These are phyloP conservation scores for Saturnia japonica DNA, from an alignment of 2,888 invertebrate genomes.

Conservation along the genomic window DNA sequence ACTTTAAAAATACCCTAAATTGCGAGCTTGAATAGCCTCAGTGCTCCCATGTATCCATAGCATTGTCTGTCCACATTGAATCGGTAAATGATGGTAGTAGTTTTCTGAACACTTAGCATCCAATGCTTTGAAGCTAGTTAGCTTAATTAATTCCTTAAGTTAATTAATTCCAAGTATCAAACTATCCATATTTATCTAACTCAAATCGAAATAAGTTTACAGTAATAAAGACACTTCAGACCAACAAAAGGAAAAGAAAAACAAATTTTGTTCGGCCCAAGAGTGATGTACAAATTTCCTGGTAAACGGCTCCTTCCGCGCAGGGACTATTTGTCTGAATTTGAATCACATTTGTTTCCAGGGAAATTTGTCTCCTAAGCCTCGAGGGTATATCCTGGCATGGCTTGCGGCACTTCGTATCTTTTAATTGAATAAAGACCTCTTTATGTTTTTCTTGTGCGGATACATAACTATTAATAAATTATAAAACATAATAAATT, in stretches of 20 bases:
- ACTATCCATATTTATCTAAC: not conserved
- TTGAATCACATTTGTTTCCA: slow-evolving; percentile 80
- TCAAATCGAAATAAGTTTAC: slow-evolving; percentile 22
- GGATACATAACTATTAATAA: slow-evolving; percentile 36
- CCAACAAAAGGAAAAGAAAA: slow-evolving; percentile 59
- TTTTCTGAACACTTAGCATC: too few relatives aligned
- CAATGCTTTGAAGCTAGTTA: too few relatives aligned
- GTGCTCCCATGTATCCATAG: not conserved
- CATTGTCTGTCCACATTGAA: too few relatives aligned
- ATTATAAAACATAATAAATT: slow-evolving; percentile 44
- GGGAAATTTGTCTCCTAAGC: slow-evolving; percentile 78
- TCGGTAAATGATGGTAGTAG: too few relatives aligned
- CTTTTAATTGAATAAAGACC: slow-evolving; percentile 74
- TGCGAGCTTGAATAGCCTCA: not conserved
- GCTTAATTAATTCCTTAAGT: not conserved
- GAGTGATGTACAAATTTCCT: slow-evolving; percentile 80
- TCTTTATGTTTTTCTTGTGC: slow-evolving; percentile 45
- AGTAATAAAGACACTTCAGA: slow-evolving; percentile 40
- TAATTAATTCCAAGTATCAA: not conserved
- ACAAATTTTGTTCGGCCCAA: slow-evolving; percentile 70
- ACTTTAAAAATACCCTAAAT: not conserved
- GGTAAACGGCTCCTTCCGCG: slow-evolving; percentile 77
- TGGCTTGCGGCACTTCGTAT: slow-evolving; percentile 62
- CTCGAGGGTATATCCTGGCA: slow-evolving; percentile 63
- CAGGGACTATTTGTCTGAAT: slow-evolving; percentile 81